phyloP scores from a whole-genome alignment of 2,113 vertebrate species.

The Trichomycterus rosablanca region DNA sequence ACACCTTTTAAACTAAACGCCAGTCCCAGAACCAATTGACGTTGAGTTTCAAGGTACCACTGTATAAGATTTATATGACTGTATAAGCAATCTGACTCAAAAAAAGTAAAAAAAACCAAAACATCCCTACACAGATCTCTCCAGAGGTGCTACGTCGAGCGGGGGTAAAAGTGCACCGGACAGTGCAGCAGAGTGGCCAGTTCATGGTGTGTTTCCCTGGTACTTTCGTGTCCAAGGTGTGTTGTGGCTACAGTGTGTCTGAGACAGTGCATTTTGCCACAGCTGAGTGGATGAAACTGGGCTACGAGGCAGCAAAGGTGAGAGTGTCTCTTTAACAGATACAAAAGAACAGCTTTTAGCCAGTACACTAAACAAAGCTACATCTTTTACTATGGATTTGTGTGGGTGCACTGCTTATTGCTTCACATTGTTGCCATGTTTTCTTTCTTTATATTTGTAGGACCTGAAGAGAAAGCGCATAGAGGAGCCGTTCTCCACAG shows the following conservation, averaged over 20 bases:
- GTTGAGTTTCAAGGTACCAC: too few relatives aligned
- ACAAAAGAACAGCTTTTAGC: conserved; percentile 26
- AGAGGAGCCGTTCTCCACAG: conserved; percentile 85
- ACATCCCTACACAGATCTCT: conserved; percentile 69
- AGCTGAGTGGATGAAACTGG: conserved; percentile 86
- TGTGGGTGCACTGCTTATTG: too few relatives aligned
- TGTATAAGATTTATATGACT: neutral
- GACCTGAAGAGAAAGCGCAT: conserved; percentile 82
- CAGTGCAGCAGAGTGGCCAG: conserved; percentile 83
- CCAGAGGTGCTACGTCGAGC: conserved; percentile 82
- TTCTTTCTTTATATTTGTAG: conserved; percentile 50
- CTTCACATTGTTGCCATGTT: neutral
- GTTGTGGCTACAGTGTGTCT: conserved; percentile 87
- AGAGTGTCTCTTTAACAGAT: conserved; percentile 27
- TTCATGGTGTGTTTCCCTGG: conserved; percentile 86
- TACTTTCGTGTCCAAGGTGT: conserved; percentile 86
- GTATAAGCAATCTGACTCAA: neutral
- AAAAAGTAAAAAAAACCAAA: neutral
- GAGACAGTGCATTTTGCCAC: conserved; percentile 90
- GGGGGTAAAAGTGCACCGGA: conserved; percentile 84
- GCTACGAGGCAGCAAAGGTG: conserved; percentile 86
- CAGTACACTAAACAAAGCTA: conserved; percentile 6
- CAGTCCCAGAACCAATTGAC: too few relatives aligned
- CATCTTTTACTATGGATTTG: too few relatives aligned
- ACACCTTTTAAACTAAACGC: too few relatives aligned